These are phyloP conservation scores for Platalea minor DNA, from an alignment of 2,797 vertebrate genomes.

Conservation along the genomic window DNA sequence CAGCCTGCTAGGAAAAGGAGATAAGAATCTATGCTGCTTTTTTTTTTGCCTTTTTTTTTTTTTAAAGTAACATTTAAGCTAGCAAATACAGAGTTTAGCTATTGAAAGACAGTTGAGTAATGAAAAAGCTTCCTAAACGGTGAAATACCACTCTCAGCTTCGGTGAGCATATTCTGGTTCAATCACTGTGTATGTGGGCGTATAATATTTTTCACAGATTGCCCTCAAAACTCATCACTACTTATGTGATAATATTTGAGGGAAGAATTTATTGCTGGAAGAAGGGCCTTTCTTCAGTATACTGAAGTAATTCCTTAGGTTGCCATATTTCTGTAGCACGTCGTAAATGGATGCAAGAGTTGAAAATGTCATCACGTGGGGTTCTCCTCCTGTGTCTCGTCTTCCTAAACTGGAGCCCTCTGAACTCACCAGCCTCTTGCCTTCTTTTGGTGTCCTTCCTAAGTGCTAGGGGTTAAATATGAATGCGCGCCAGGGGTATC, in stretches of 20 bases:
- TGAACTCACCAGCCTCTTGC: neutral
- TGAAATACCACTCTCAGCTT: neutral
- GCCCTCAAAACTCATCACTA: constrained; percentile 2
- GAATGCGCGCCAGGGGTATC: neutral
- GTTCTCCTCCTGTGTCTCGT: neutral
- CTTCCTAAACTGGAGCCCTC: neutral
- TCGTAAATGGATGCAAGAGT: neutral
- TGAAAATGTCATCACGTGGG: neutral
- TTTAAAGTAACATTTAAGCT: neutral
- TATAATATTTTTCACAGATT: constrained; percentile 32
- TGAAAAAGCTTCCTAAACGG: constrained; percentile 1
- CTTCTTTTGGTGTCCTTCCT: neutral
- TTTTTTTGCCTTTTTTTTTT: too few species aligned
- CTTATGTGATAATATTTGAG: neutral
- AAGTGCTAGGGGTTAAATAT: neutral
- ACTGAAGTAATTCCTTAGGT: neutral
- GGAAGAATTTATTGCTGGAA: neutral
- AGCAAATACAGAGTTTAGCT: neutral
- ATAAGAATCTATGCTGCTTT: neutral
- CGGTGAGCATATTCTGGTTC: neutral
- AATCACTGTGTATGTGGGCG: neutral
- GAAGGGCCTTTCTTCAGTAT: neutral
- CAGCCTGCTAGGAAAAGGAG: constrained; percentile 2
- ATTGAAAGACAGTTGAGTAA: neutral
- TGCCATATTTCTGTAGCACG: neutral